phyloP scores from a whole-genome alignment of 1,140 invertebrate genomes.

The Bombus ignitus region DNA sequence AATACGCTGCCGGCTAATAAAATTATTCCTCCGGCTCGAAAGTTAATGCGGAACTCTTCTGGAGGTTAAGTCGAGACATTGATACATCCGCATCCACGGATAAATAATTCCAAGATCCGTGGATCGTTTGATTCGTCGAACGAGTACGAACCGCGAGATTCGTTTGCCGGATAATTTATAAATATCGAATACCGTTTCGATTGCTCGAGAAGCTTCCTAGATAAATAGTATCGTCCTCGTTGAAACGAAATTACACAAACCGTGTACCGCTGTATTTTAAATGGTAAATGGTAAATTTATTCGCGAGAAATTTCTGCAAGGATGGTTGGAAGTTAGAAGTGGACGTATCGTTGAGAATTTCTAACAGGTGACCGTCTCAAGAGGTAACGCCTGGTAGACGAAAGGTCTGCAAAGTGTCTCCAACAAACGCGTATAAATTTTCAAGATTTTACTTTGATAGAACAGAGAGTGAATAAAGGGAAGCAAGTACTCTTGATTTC shows the following conservation, averaged over 20 bases:
- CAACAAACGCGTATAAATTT: background rate
- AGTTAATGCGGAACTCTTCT: rapidly evolving
- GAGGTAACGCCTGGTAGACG: background rate
- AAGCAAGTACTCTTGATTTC: too few relatives aligned
- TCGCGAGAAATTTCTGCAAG: background rate
- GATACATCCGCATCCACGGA: too few relatives aligned
- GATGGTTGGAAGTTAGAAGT: background rate
- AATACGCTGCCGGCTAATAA: too few relatives aligned
- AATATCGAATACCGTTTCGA: too few relatives aligned
- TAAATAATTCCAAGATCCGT: too few relatives aligned
- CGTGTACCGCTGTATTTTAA: background rate
- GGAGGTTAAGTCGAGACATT: too few relatives aligned
- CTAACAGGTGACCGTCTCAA: slow-evolving; percentile 24
- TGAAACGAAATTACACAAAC: too few relatives aligned
- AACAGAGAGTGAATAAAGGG: background rate
- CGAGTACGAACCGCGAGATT: too few relatives aligned
- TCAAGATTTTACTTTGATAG: background rate
- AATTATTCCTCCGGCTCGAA: too few relatives aligned
- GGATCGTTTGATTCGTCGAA: too few relatives aligned
- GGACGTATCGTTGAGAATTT: slow-evolving; percentile 14
- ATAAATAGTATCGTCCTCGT: background rate
- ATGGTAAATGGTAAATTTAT: background rate
- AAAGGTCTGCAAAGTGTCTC: background rate
- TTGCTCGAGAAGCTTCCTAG: background rate
- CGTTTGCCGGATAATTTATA: too few relatives aligned